Evolutionary conservation across 1,140 invertebrate species (phyloP), one percentile per base, ranked within the genome.

Genomic region (Thaumetopoea pityocampa): DNA sequence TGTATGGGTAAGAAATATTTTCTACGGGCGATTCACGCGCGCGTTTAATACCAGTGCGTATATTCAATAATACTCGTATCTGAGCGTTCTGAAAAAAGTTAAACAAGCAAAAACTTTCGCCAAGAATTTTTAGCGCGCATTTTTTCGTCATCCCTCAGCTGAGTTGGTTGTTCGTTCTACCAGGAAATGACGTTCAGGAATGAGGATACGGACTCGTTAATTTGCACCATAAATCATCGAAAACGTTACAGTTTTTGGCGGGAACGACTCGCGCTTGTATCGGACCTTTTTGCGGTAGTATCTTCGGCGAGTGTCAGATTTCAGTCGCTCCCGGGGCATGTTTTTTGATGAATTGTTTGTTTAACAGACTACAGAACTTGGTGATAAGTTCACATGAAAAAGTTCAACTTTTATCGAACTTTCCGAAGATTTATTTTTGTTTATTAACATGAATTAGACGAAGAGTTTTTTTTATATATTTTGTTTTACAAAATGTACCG

Each of bases 201-300:
- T 83, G 79, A 83, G 79, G 79, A 83, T 83, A 83, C 80, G 65
- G 78, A 73, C 77, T 78, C 67, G 76, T 81, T 83, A 83, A 83
- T 83, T 79, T 81, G 77, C 72, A 61, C 55, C 79, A 83, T 83
- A 83, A 83, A 83, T 83, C 79, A 83, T 83, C 77, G 71, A 62
- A 65, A 79, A 80, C 70, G 73, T 78, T 67, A 17, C 20, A 29
- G 62, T 61, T 73, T 65, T 57, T 74, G 69, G 64, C 61, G n/a
- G n/a, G n/a, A n/a, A n/a, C 42, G 44, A 43, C 43, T 50, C 47
- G 53, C 67, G 62, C 65, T 46, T 16, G 30, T 40, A 22, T 30
- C 27, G 10, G 12, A 24, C 14, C 9, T 41, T 41, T 41, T 41
- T 41, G 37, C 24, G 18, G 52, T 43, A 44, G 44, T 59, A 44